A percentile compares a stretch with the other conserved stretches of the same genome.
phyloP scores from a whole-genome alignment of 2,797 vertebrate species.

The Tauraco hartlaubi region DNA sequence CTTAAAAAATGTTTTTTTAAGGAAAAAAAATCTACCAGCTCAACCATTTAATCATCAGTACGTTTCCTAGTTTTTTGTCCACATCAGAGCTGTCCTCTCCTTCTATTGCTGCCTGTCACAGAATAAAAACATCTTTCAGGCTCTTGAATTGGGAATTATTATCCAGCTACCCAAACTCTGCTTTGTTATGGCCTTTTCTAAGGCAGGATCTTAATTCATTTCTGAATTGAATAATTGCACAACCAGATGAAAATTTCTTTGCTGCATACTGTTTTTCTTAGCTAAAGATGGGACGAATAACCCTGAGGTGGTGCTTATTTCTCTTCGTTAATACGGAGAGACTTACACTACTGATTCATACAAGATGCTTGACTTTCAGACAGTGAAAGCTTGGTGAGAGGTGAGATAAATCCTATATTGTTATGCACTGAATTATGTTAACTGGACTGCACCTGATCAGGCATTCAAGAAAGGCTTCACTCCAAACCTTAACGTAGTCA shows the following conservation, averaged over 20 bases:
- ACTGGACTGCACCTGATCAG: background rate
- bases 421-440: accelerated
- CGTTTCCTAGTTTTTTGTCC: background rate
- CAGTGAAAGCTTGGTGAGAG: accelerated
- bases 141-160: background rate
- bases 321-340: background rate
- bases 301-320: background rate
- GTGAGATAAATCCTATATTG: background rate
- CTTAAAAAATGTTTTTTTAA: background rate
- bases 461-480: background rate
- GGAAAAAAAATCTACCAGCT: background rate
- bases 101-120: background rate
- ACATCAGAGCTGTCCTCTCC: background rate
- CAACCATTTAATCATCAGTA: no score
- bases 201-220: background rate
- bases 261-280: background rate
- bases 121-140: background rate
- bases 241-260: background rate
- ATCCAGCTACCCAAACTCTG: background rate
- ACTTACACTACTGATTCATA: background rate
- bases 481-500: background rate
- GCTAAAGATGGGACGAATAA: background rate
- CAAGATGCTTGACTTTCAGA: background rate
- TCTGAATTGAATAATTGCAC: background rate
- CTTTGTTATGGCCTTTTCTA: background rate